Evolutionary conservation across 1,140 invertebrate genomes (phyloP), one percentile per base, ranked within the genome.

Genomic region (Drosophila ananassae): DNA sequence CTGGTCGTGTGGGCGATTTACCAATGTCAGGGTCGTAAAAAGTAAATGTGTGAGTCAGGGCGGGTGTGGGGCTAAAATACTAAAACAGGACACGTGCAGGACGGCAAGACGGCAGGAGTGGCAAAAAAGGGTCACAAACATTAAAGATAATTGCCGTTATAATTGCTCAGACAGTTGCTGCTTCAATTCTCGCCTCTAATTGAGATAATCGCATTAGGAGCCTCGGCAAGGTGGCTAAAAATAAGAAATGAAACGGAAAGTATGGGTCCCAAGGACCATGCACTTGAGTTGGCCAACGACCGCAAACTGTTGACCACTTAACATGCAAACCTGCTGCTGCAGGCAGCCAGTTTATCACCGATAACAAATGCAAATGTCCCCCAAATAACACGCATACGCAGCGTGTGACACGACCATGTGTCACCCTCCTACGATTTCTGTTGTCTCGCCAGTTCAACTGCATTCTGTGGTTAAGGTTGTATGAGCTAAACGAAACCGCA

Each of bases 111-210:
- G 50, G 74, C 57, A 55, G 47, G 41, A 66, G 63, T 61, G 59
- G 68, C 51, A 22, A 44, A 68, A 82, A 85, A 87, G 78, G 82
- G 69, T 72, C 71, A 63, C 57, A 63, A 17, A 55, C 79, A 85
- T 85, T 89, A 87, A 85, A 85, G 73, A 73, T 87, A 87, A 85
- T 85, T 82, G 83, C 61, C 41, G 73, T 75, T 78, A 81, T 85
- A 85, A 85, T 85, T 87, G 82, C 71, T 28, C 21, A 28, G 47
- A 30, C 71, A 58, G 54, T 69, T 69, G 50, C 13, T 51, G 22
- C 37, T 73, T 55, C 59, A 57, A 74, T 83, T 61, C 39, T 60
- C 52, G 32, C 74, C 62, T 69, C 56, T 81, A 77, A 85, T 87
- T 87, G 73, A 56, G 41, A 69, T 77, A 87, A 81, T 77, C 81